Base-by-base conservation (phyloP, 1,140 invertebrate species). In the Drosophila aff. region DNA sequence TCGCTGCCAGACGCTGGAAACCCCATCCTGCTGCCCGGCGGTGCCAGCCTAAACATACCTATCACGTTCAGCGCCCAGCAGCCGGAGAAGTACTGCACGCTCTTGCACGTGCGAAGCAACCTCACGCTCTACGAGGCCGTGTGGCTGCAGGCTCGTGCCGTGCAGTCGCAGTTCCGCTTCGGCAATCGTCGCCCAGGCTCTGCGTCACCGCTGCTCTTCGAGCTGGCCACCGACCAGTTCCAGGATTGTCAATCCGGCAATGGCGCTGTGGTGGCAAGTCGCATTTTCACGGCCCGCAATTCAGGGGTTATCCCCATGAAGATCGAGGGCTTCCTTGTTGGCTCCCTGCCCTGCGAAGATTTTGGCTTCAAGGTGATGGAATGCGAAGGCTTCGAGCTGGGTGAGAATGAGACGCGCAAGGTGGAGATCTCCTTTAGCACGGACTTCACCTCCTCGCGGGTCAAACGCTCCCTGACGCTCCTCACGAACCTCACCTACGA, bases 341-440 rank as follows among this genome's bases (percentile, higher is more conserved):
- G 96, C 81, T 95, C 95, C 36, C 93, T 95, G 31, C 92, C 94
- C 0, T 99, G 98, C 90, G 96, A 97, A 93, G 97, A 97, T 5
- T 97, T 96, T 92, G 98, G 98, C 11, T 99, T 98, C 91, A 95
- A 95, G 90, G 95, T 98, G 21, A 93, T 98, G 23, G 96, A 98
- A 82, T 99, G 98, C 93, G 94, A 95, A 28, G 95, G 96, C 11
- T 98, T 99, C 92, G 94, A 95, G 44, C 94, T 99, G 41, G 93
- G 93, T 61, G 97, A 98, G 16, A 98, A 99, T 93, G 95, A 95
- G 11, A 96, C 96, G n/a, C 95, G 95, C 79, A 96, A 96, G 91
- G 96, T 99, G 33, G 97, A 99, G 84, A 97, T 99, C 78, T 96
- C 97, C 61, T 99, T 98, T 93, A 97, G 97, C 1, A 96, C 98